These are phyloP conservation scores for Philonicus albiceps DNA, from an alignment of 2,888 invertebrate species.

Conservation along the genomic window DNA sequence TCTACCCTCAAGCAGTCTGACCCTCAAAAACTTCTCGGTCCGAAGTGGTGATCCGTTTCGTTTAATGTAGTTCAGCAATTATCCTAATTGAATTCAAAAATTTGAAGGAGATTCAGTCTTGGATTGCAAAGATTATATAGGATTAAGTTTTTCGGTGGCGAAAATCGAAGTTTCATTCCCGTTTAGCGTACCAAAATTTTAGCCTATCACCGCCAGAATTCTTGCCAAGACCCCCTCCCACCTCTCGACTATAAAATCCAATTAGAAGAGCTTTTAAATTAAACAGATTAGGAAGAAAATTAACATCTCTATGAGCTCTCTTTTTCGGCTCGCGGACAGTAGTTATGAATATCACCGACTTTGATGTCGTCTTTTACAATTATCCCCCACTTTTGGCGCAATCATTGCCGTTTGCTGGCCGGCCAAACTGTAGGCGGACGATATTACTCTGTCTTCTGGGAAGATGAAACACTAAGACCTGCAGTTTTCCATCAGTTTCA, in stretches of 20 bases:
- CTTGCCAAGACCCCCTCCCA: neutral
- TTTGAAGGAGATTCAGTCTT: conserved; percentile 15
- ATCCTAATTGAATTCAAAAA: conserved; percentile 27
- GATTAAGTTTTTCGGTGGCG: conserved; percentile 14
- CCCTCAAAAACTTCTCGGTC: neutral
- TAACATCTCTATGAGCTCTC: conserved; percentile 21
- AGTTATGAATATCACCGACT: conserved; percentile 34
- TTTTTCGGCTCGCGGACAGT: neutral
- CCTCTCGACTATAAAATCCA: conserved; percentile 26
- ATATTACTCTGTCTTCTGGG: conserved; percentile 13
- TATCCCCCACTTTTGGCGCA: neutral
- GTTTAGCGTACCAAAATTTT: neutral
- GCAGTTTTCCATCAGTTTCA: conserved; percentile 31
- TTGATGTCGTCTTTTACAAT: conserved; percentile 40
- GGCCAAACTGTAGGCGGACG: neutral
- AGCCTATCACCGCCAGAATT: neutral
- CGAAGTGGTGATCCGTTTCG: neutral
- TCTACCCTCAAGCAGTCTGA: neutral
- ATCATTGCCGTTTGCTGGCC: neutral
- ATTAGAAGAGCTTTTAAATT: conserved; percentile 36
- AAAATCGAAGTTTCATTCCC: neutral
- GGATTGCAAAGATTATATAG: conserved; percentile 22
- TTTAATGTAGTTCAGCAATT: conserved; percentile 10
- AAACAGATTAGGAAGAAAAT: conserved; percentile 23
- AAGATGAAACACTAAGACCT: neutral